phyloP scores from a whole-genome alignment of 2,888 invertebrate genomes.

The Aspidiotus rigidus region DNA sequence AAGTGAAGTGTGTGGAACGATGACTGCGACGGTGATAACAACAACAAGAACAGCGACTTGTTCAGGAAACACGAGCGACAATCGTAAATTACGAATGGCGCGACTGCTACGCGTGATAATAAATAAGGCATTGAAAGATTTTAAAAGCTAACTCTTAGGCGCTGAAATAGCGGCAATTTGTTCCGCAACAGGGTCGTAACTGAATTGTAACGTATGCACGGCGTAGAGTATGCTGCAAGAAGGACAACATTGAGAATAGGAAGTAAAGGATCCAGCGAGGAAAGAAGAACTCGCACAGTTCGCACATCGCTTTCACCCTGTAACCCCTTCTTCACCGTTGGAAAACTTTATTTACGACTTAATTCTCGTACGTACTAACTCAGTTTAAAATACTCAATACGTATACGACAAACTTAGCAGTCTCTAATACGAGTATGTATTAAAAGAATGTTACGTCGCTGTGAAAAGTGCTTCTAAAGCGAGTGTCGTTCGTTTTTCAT shows the following conservation, averaged over 20 bases:
- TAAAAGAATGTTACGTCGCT: no score
- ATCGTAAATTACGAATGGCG: slow-evolving; percentile 26
- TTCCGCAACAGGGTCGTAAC: slow-evolving; percentile 28
- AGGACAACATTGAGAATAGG: neutral
- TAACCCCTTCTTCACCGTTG: neutral
- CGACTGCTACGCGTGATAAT: slow-evolving; percentile 9
- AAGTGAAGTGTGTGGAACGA: neutral
- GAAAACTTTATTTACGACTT: slow-evolving; percentile 29
- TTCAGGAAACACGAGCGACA: neutral
- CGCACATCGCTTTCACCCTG: neutral
- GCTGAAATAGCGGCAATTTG: slow-evolving; percentile 32
- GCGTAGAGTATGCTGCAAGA: neutral
- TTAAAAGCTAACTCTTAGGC: slow-evolving; percentile 31
- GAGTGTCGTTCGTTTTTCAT: no score
- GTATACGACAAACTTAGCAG: slow-evolving; percentile 9
- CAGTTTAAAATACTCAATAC: slow-evolving; percentile 10
- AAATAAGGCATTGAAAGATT: slow-evolving; percentile 33
- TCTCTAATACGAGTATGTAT: no score
- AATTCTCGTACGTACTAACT: slow-evolving; percentile 25
- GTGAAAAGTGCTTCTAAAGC: no score
- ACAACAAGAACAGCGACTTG: no score
- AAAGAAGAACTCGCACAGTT: neutral
- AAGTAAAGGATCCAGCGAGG: neutral
- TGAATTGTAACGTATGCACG: slow-evolving; percentile 29
- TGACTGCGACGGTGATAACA: neutral